Base-by-base conservation (phyloP, 2,888 invertebrate genomes). In the Lasioglossum vierecki region DNA sequence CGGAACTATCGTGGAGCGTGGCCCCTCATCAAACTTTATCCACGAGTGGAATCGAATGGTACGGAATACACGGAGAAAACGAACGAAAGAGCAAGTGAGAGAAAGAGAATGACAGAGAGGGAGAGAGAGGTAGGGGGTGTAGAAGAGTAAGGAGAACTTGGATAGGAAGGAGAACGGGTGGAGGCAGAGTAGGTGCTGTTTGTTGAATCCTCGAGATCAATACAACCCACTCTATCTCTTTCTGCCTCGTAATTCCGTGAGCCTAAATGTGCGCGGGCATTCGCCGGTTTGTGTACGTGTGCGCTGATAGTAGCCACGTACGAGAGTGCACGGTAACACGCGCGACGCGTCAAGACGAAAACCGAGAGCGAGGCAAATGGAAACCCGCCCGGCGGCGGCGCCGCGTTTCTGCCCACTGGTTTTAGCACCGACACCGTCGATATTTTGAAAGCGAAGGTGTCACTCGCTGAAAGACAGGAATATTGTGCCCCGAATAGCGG, bases 131-230 rank as follows among this genome's bases (percentile, higher is more conserved):
- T 15, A 1, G 39, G 35, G 63, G 39, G 83, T 85, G 83, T 85
- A 76, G 88, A 89, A 84, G 84, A 87, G 86, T 82, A 83, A 88
- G 88, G 88, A 86, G 86, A 89, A 90, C 89, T 88, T 84, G 86
- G 87, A 84, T 73, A 86, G 87, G 80, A 88, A 83, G 86, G 84
- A 85, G 89, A 90, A 91, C 90, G 91, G 88, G 70, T 11, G 70
- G 91, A 75, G 60, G 75, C 60, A 92, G 90, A 92, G 92, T 92
- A 93, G 94, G 93, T 93, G 93, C 93, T 94, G 94, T 94, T 94
- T 93, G 94, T 93, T 93, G 93, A 94, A 94, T 93, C 93, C 93
- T 88, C 92, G 91, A 93, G 94, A 94, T 94, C 94, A 94, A 94
- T 94, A 94, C 94, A 92, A 92, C 89, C 90, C 89, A 91, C 91